Percentiles rank a stretch among this genome's conserved stretches.
phyloP scores from a whole-genome alignment of 2,113 vertebrate species.

The Fulica atra region DNA sequence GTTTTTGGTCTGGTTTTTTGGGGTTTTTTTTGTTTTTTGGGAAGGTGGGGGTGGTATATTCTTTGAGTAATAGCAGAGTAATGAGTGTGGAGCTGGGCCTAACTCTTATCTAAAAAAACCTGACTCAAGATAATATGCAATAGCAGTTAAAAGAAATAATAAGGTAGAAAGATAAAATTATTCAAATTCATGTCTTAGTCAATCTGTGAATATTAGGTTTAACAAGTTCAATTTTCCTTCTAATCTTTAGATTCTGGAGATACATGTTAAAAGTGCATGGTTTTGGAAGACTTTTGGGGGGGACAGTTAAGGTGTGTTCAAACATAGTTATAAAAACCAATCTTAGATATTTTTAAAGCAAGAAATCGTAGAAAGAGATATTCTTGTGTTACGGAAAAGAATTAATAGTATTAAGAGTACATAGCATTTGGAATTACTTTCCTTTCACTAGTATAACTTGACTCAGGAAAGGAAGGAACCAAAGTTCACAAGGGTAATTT shows the following conservation, averaged over 20 bases:
- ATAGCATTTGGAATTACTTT: background rate
- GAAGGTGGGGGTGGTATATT: background rate
- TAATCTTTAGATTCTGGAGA: background rate
- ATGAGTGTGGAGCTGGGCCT: background rate
- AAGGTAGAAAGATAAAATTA: background rate
- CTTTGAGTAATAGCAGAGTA: no score
- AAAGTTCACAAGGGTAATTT: background rate
- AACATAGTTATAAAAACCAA: background rate
- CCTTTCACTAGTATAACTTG: background rate
- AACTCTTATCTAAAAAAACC: background rate
- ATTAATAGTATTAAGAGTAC: background rate
- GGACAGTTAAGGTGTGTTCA: background rate
- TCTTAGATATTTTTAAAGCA: background rate
- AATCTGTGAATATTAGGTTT: background rate
- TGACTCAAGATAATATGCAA: background rate
- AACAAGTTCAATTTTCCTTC: background rate
- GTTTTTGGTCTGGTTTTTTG: background rate
- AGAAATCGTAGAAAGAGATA: background rate
- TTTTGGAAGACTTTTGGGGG: background rate
- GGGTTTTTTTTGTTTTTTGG: background rate
- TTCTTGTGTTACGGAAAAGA: background rate
- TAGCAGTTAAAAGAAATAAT: background rate
- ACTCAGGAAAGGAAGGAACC: background rate
- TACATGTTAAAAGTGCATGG: background rate
- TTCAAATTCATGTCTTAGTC: background rate